Percentiles rank a stretch among this genome's conserved stretches.
phyloP scores from a whole-genome alignment of 1,140 invertebrate genomes.

The Anastatus disparis region DNA sequence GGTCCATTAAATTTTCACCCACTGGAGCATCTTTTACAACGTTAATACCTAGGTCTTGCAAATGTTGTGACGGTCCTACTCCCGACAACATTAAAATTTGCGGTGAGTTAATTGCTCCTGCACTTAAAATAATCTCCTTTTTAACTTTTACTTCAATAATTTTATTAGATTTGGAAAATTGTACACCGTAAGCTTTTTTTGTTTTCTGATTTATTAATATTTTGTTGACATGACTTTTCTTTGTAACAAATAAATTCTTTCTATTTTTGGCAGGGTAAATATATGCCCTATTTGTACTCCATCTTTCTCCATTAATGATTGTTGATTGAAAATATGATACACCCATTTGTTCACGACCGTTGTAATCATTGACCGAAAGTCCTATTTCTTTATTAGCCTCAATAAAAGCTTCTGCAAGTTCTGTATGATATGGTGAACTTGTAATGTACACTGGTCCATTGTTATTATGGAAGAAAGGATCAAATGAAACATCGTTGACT shows the following conservation, averaged over 20 bases:
- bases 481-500: not conserved
- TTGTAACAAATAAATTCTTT: constrained; percentile 81
- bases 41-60: constrained; percentile 74
- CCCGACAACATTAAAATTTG: constrained; percentile 89
- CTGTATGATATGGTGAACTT: not conserved
- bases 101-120: constrained; percentile 82
- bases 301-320: constrained; percentile 84
- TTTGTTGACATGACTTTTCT: constrained; percentile 80
- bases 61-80: constrained; percentile 80
- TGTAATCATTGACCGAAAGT: constrained; percentile 67
- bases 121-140: constrained; percentile 83
- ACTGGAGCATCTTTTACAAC: constrained; percentile 67
- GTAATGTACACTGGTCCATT: not conserved
- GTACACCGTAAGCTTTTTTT: constrained; percentile 13
- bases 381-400: constrained; percentile 87
- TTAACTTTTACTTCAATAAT: constrained; percentile 53
- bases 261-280: constrained; percentile 79
- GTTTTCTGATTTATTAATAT: constrained; percentile 77
- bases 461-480: not conserved
- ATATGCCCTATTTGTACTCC: constrained; percentile 91
- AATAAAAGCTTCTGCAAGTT: constrained; percentile 80
- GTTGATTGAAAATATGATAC: constrained; percentile 66
- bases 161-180: constrained; percentile 46
- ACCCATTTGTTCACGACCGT: not conserved
- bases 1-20: constrained; percentile 71